phyloP scores from a whole-genome alignment of 2,797 vertebrate genomes.

The Dallia pectoralis region DNA sequence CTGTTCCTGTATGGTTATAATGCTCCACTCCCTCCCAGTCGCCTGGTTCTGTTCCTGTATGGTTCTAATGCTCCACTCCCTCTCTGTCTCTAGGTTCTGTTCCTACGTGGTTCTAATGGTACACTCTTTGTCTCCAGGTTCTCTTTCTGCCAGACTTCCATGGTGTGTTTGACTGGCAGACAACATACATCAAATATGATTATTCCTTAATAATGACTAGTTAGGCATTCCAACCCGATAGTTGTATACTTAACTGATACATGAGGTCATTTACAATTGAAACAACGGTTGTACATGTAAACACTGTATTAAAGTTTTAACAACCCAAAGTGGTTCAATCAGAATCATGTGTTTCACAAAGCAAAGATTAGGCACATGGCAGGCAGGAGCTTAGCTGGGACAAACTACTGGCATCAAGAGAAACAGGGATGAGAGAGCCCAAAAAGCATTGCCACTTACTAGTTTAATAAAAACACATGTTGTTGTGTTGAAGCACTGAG shows the following conservation, averaged over 20 bases:
- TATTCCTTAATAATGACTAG: background rate
- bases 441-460: conserved; percentile 5
- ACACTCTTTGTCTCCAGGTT: too few species aligned
- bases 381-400: background rate
- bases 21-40: too few species aligned
- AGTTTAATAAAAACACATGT: background rate
- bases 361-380: conserved; percentile 6
- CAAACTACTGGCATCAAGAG: conserved; percentile 1
- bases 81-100: too few species aligned
- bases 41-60: background rate
- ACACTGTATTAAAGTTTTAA: background rate
- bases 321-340: background rate
- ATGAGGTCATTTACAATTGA: conserved; percentile 5
- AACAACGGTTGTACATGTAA: background rate
- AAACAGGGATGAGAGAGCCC: background rate
- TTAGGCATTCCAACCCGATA: conserved; percentile 14
- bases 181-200: conserved; percentile 37
- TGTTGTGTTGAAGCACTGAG: conserved; percentile 1
- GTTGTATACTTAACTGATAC: background rate
- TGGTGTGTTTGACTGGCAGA: conserved; percentile 24
- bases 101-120: too few species aligned
- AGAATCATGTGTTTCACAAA: background rate
- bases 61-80: conserved; percentile 8
- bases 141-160: conserved; percentile 23
- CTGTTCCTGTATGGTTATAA: conserved; percentile 19